phyloP scores from a whole-genome alignment of 2,113 vertebrate genomes.

The Casuarius casuarius region DNA sequence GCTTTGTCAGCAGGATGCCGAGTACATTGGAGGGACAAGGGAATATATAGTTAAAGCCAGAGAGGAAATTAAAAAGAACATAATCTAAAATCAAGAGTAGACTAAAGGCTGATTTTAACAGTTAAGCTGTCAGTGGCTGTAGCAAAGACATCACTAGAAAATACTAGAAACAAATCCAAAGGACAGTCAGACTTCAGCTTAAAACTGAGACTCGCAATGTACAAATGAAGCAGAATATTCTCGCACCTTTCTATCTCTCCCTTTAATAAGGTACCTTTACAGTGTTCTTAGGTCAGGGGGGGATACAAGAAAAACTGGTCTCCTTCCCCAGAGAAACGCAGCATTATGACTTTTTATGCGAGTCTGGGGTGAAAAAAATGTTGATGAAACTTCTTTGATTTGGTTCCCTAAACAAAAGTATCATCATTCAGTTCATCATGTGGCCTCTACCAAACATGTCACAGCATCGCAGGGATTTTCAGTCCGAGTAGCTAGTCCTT shows the following conservation, averaged over 20 bases:
- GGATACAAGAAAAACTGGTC: not conserved
- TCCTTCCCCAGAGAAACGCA: not conserved
- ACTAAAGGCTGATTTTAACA: not conserved
- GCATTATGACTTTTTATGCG: not conserved
- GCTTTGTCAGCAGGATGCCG: not conserved
- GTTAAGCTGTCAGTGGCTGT: not conserved
- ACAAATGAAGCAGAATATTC: not conserved
- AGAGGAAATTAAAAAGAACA: not conserved
- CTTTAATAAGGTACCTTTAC: not conserved
- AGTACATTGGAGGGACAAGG: not conserved
- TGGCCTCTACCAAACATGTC: too few relatives aligned
- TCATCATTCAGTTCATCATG: not conserved
- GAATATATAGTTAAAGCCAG: not conserved
- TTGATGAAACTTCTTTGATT: not conserved
- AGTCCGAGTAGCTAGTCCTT: not conserved
- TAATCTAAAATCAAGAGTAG: not conserved
- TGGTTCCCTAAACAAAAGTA: too few relatives aligned
- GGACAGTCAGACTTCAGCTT: not conserved
- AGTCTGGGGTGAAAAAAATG: not conserved
- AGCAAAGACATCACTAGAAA: not conserved
- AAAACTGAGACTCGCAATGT: not conserved
- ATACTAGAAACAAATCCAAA: not conserved
- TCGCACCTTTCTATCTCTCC: not conserved
- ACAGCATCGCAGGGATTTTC: too few relatives aligned
- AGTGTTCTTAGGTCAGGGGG: not conserved